Base-by-base conservation (phyloP, 37 sponge, comb jelly and placozoan genomes). In the Chondrilla cf. caribensis region DNA sequence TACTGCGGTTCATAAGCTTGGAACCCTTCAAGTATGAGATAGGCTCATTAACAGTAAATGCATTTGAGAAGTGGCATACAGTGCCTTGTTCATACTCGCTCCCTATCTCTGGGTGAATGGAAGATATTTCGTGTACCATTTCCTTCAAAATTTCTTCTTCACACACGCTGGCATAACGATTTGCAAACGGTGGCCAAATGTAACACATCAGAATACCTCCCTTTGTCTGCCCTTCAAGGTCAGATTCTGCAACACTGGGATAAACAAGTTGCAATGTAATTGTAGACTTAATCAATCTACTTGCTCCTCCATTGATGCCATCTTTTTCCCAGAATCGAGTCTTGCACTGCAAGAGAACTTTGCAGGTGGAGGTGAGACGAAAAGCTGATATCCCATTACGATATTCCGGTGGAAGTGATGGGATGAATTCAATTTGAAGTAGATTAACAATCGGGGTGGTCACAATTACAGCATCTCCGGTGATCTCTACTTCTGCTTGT, bases 331-430 rank as follows among this genome's bases (percentile, higher is more conserved):
- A 89, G 58, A 89, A 84, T 38, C 70, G 57, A 2, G 37, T 64
- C 59, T 77, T 84, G 67, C 82, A 81, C 33, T 89, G 85, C 1
- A 84, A 47, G 81, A 89, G 80, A 38, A 84, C 80, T 80, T 84
- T 84, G 31, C 82, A 75, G 58, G 85, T 59, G 0, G 89, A 81
- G 19, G 35, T 60, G 24, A 70, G 70, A 21, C 25, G 26, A 39
- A 83, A 38, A 37, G 83, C 54, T n/a, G 26, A 47, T 3, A 88
- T 67, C 17, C 80, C 84, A 18, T 64, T 59, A 18, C 58, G 33
- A 0, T 72, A 70, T 43, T 58, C n/a, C 7, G 15, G 43, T 47
- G 75, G 39, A 2, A 60, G n/a, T 24, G 3, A 22, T 9, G 88
- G 60, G 15, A 26, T 24, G 29, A 89, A 80, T 35, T 32, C 33